A percentile compares a stretch with the other conserved stretches of the same genome.
Conservation (phyloP, 23 tunicate genomes). For the Corella eumyota region DNA sequence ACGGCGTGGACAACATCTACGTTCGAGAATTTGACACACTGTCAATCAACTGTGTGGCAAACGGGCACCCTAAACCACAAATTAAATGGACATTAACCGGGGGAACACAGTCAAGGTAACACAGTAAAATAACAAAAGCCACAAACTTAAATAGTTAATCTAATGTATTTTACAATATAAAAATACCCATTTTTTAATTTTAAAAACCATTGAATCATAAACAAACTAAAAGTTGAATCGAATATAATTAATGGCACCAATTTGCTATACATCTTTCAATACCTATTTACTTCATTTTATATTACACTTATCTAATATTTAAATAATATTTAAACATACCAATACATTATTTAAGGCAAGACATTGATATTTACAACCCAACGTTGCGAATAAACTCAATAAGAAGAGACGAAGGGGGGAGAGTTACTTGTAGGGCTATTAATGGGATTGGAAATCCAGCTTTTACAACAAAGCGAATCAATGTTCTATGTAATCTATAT, state of each 20-base stretch:
- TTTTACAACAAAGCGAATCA: conserved; percentile 20
- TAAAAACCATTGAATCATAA: not conserved
- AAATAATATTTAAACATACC: not conserved
- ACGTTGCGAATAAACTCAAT: conserved; percentile 17
- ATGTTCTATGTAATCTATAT: conserved; percentile 58
- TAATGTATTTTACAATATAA: not conserved
- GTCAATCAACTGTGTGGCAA: conserved; percentile 20
- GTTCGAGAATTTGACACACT: conserved; percentile 25
- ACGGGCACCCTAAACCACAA: conserved; percentile 57
- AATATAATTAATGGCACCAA: too few relatives aligned
- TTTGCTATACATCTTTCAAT: not conserved
- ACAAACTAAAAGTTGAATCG: not conserved
- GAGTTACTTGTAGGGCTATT: conserved; percentile 43
- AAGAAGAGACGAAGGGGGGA: conserved; percentile 16
- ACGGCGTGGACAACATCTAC: not conserved
- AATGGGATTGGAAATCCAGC: conserved; percentile 56
- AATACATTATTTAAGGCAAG: conserved; percentile 15
- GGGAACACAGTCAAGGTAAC: conserved; percentile 27
- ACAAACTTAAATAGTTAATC: not conserved
- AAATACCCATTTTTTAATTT: not conserved
- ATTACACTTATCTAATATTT: not conserved
- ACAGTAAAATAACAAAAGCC: not conserved
- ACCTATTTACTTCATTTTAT: not conserved
- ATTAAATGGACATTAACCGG: conserved; percentile 34
- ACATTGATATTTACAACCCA: conserved; percentile 15